These are phyloP conservation scores for Drosophila quinaria DNA, from an alignment of 2,888 invertebrate genomes.

Conservation along the genomic window DNA sequence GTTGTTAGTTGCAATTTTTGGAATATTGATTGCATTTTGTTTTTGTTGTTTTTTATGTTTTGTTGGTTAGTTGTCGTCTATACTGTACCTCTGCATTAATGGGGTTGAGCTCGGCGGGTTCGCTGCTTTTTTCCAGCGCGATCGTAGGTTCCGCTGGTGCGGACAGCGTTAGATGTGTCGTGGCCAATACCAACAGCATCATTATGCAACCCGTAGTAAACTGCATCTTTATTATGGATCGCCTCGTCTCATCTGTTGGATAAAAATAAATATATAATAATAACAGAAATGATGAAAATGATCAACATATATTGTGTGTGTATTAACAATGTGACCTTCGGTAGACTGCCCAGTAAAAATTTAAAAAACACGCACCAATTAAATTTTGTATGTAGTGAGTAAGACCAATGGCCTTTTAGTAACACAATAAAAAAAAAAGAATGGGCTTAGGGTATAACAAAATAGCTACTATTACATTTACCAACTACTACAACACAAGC, in stretches of 20 bases:
- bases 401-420: neutral
- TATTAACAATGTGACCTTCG: neutral
- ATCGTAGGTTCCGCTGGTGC: conserved; percentile 67
- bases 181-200: conserved; percentile 59
- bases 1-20: neutral
- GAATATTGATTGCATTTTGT: neutral
- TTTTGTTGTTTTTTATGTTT: too few relatives aligned
- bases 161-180: conserved; percentile 39
- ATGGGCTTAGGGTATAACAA: neutral
- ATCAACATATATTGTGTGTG: neutral
- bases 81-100: conserved; percentile 84
- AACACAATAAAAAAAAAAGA: neutral
- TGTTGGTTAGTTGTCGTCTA: neutral
- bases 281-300: neutral
- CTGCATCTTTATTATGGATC: conserved; percentile 72
- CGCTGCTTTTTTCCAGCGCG: conserved; percentile 68
- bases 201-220: conserved; percentile 61
- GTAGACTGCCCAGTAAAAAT: neutral
- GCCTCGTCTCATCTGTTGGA: conserved; percentile 3
- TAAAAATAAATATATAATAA: neutral
- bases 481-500: conserved; percentile 11
- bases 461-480: conserved; percentile 9
- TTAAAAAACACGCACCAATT: neutral
- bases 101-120: conserved; percentile 81
- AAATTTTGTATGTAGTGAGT: neutral